These are phyloP conservation scores for Propithecus deckenii DNA, from an alignment of 2,797 vertebrate species.

Conservation along the genomic window DNA sequence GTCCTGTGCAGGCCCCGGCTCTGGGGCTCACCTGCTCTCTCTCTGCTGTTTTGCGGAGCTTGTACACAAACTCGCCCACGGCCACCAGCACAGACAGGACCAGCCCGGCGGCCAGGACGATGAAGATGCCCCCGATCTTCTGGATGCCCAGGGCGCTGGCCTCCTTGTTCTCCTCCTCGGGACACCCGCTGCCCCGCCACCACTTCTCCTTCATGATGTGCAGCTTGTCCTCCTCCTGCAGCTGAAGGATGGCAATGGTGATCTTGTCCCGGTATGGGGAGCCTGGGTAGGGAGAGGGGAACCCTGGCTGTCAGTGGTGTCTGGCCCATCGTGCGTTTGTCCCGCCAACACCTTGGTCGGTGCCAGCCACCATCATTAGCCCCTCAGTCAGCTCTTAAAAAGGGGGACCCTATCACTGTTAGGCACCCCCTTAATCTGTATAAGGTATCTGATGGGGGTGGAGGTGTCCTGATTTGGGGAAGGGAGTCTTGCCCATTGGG, in stretches of 20 bases:
- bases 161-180: constrained; percentile 95
- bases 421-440: neutral
- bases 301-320: fast-evolving
- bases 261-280: constrained; percentile 99
- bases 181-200: constrained; percentile 96
- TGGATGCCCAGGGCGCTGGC: constrained; percentile 97
- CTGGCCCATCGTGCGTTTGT: fast-evolving
- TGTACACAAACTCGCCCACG: constrained; percentile 98
- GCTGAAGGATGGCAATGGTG: constrained; percentile 97
- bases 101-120: constrained; percentile 95
- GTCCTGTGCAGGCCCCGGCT: fast-evolving
- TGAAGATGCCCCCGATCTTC: constrained; percentile 98
- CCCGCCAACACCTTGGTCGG: neutral
- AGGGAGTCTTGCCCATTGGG: neutral
- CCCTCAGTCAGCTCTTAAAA: neutral
- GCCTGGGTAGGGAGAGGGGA: constrained; percentile 78
- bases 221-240: constrained; percentile 97
- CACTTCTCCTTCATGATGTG: constrained; percentile 98
- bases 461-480: neutral
- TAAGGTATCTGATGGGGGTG: neutral
- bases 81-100: constrained; percentile 97
- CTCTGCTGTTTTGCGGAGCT: constrained; percentile 95
- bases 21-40: constrained; percentile 92
- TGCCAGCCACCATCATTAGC: neutral
- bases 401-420: no score